Base-by-base conservation (phyloP, 2,797 vertebrate species). In the Myripristis jacobus region DNA sequence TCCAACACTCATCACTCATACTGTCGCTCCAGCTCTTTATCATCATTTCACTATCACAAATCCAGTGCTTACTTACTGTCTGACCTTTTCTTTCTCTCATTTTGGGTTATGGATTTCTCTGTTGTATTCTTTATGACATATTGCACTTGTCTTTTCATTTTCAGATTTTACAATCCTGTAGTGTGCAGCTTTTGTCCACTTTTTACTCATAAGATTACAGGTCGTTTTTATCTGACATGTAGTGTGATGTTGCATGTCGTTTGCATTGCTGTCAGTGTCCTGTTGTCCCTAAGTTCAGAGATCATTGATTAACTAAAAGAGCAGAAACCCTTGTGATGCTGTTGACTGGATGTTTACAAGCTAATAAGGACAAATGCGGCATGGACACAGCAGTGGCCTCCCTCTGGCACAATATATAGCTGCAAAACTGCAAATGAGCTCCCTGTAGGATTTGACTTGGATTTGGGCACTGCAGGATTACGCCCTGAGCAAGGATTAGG, bases 391-490 rank as follows among this genome's bases (percentile, higher is more conserved):
- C 86, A 88, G 73, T 82, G 83, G 58, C 77, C 86, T 84, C 87
- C 91, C 68, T 50, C 77, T 48, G 76, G 36, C 59, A 72, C 36
- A 66, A 53, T 59, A 16, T 54, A 65, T 61, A 76, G 38, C 66
- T 70, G 46, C 66, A 73, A 73, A 78, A 75, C 77, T 75, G 21
- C 75, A 86, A 89, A 90, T 86, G 77, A 88, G 80, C 83, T 73
- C 86, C 73, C 67, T 78, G 29, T 73, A 78, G 84, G 86, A 89
- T 91, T 79, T 82, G 80, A 55, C 58, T 85, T 79, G 85, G 85
- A 92, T 93, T 95, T 94, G 92, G 89, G 66, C 89, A 91, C 88
- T 87, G 9, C 54, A 48, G 90, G 92, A 96, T 96, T 95, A 95
- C 92, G 90, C 83, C 88, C 66, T 91, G 89, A 91, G 90, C 80